A percentile compares a stretch with the other conserved stretches of the same genome.
Evolutionary conservation across 2,888 invertebrate species (phyloP).

Genomic region (Hylaea fasciaria): DNA sequence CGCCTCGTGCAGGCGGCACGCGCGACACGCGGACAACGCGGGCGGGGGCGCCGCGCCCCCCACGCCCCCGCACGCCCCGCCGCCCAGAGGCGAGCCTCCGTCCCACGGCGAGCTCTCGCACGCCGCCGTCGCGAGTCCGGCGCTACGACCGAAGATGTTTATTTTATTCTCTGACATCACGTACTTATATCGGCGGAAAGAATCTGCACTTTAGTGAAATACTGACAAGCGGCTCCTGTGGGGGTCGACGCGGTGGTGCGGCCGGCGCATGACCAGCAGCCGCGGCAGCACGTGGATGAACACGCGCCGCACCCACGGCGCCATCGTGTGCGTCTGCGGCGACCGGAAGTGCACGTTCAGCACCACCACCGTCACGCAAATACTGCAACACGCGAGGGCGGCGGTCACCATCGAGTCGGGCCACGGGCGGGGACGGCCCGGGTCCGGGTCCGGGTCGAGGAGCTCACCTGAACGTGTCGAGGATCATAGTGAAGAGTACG

Average conservation of each 20-base stretch:
- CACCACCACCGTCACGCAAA: conserved; percentile 97
- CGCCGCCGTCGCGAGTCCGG: conserved; percentile 57
- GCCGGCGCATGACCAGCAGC: conserved; percentile 95
- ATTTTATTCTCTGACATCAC: too few species aligned
- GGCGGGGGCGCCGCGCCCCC: conserved; percentile 53
- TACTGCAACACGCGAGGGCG: conserved; percentile 81
- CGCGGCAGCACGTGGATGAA: conserved; percentile 98
- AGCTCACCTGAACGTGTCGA: conserved; percentile 95
- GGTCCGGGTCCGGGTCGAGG: not conserved
- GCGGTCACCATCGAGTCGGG: not conserved
- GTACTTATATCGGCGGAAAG: too few species aligned
- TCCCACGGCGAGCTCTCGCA: conserved; percentile 47
- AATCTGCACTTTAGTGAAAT: not conserved
- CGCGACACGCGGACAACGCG: conserved; percentile 58
- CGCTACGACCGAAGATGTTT: conserved; percentile 48
- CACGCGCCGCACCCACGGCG: conserved; percentile 97
- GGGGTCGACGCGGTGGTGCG: conserved; percentile 87
- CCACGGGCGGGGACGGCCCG: not conserved
- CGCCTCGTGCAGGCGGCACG: conserved; percentile 86
- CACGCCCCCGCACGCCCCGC: conserved; percentile 39
- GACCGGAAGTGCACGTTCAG: conserved; percentile 99
- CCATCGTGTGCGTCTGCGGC: conserved; percentile 99
- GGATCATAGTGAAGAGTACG: conserved; percentile 97
- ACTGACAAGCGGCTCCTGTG: conserved; percentile 84
- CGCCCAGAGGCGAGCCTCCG: conserved; percentile 40